phyloP scores from a whole-genome alignment of 2,797 vertebrate genomes.

The Sitta carolinensis region DNA sequence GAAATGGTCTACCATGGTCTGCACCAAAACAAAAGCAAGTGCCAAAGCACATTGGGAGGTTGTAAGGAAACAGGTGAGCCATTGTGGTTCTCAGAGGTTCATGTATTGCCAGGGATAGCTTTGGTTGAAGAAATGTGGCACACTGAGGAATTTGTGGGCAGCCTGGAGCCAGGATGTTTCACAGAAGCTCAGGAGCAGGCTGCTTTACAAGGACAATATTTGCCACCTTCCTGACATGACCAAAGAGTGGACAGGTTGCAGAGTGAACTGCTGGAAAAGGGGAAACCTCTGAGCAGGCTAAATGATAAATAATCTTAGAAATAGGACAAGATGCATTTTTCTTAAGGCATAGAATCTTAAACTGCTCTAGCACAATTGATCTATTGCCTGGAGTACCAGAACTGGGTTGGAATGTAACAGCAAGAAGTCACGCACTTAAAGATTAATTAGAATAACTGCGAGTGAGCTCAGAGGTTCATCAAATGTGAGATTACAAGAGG shows the following conservation, averaged over 20 bases:
- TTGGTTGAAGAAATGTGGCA: not conserved
- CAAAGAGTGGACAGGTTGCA: not conserved
- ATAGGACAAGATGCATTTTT: not conserved
- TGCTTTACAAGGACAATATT: not conserved
- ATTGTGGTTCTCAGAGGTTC: fast-evolving
- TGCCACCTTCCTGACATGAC: not conserved
- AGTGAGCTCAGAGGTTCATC: constrained; percentile 17
- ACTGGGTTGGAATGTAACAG: constrained; percentile 20
- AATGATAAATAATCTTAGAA: not conserved
- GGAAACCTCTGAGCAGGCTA: not conserved
- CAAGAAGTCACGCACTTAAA: constrained; percentile 42
- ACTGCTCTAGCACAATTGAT: not conserved
- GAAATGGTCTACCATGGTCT: not conserved
- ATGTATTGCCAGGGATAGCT: fast-evolving
- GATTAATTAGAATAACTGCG: constrained; percentile 39
- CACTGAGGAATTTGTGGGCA: not conserved
- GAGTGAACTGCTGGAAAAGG: not conserved
- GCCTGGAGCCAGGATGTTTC: fast-evolving
- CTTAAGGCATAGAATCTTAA: not conserved
- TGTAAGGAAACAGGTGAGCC: not conserved
- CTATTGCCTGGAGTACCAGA: constrained; percentile 17
- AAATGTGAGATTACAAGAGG: constrained; percentile 25
- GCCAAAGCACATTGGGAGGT: not conserved
- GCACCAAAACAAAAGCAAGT: not conserved
- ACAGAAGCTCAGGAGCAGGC: not conserved